Percentiles rank a stretch among this genome's conserved stretches.
Conservation (phyloP, 2,113 vertebrate genomes). For the Lamprotornis superbus region DNA sequence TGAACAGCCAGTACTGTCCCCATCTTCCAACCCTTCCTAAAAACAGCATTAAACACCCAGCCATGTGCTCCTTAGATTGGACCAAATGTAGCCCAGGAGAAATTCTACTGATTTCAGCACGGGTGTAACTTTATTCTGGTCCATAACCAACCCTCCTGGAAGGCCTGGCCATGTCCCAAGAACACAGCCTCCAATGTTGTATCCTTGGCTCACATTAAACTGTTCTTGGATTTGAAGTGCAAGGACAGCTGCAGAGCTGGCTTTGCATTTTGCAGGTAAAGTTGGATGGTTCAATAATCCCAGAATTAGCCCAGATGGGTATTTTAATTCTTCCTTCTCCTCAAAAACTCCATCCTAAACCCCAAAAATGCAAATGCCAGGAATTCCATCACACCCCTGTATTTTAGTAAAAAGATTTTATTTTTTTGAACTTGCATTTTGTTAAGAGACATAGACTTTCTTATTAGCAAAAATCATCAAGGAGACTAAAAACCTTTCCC, state of each 20-base stretch:
- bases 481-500: not conserved
- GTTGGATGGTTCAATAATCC: not conserved
- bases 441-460: not conserved
- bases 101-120: not conserved
- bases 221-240: not conserved
- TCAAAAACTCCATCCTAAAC: not conserved
- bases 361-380: not conserved
- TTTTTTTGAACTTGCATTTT: not conserved
- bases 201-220: conserved; percentile 17
- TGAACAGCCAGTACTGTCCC: not conserved
- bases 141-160: not conserved
- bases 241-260: conserved; percentile 15
- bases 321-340: not conserved
- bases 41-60: not conserved
- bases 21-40: not conserved
- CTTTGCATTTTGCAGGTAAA: not conserved
- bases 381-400: not conserved
- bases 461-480: not conserved
- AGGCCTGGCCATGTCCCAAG: not conserved
- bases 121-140: not conserved
- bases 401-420: not conserved
- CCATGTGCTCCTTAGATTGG: not conserved
- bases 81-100: not conserved
- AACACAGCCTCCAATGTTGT: not conserved
- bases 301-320: not conserved